Evolutionary conservation across 2,113 vertebrate species (phyloP).

Genomic region (Amphiprion ocellaris): DNA sequence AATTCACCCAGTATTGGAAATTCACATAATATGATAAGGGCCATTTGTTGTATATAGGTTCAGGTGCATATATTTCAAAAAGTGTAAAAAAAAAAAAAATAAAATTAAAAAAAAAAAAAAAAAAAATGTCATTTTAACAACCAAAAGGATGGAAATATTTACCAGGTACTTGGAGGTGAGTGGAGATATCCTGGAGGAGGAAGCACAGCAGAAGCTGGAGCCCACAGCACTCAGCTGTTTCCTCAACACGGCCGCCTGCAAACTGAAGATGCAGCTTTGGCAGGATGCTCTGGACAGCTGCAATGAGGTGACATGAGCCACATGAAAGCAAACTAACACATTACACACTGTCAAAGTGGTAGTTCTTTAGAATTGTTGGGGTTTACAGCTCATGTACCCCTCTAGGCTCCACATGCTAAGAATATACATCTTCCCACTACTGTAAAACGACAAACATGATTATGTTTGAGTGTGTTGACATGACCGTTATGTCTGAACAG

Average conservation of each 20-base stretch:
- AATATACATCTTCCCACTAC: no score
- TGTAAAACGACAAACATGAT: no score
- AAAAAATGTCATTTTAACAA: no score
- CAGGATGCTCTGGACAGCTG: conserved; percentile 93
- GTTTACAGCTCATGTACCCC: background rate
- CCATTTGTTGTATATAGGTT: background rate
- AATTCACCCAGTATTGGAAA: background rate
- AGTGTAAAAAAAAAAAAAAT: no score
- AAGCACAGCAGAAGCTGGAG: conserved; percentile 85
- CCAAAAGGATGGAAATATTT: no score
- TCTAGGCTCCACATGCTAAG: no score
- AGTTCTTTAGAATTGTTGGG: no score
- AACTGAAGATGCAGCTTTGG: conserved; percentile 92
- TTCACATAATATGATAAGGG: background rate
- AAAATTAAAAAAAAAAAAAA: no score
- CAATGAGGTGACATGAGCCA: conserved; percentile 84
- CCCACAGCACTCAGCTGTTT: conserved; percentile 89
- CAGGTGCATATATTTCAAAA: no score
- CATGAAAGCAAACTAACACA: background rate
- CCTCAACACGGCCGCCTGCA: conserved; percentile 94
- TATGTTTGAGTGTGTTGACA: no score
- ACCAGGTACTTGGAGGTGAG: conserved; percentile 91
- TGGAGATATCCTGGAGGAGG: conserved; percentile 81
- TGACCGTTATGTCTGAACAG: no score
- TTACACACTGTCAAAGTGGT: no score